Base-by-base conservation (phyloP, 2,797 vertebrate species). In the Melanotaenia trifasciata region DNA sequence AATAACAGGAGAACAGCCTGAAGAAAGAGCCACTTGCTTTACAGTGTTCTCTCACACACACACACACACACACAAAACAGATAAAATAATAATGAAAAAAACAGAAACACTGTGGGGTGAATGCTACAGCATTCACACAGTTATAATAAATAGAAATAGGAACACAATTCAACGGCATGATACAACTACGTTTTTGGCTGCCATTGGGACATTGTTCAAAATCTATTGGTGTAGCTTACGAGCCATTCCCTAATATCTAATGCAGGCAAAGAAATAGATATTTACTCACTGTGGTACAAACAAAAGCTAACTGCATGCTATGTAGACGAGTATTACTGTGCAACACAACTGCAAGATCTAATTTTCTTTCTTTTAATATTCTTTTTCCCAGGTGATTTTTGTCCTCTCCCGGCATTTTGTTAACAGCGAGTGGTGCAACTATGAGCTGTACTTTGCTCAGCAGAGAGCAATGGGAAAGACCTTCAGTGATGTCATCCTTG, bases 381-480 rank as follows among this genome's bases (percentile, higher is more conserved):
- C 72, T 35, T 32, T 18, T 85, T 43, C 60, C 38, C 58, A 95
- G 95, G 88, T 95, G 3, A 94, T 97, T 68, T 96, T 97, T 7
- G 79, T 97, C 54, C 91, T 97, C 50, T 96, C 96, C 0, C 92
- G 62, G 16, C 89, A 95, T 84, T 97, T 96, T 4, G 93, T 97
- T 0, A 95, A 97, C 92, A 97, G 96, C 2, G 95, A 97, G 59
- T 97, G 96, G 96, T 97, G 96, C 88, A 97, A 96, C 90, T 96
- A 96, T 0, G 96, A 97, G 88, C 93, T 96, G 30, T 97, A 96
- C 91, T 97, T 97, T 1, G 93, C 96, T 36, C 96, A 97, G 85
- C 96, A 97, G 80, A 92, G 95, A 54, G 91, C 95, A 0, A 94
- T 96, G 73, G 95, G 95, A 3, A 94, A 95, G 81, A 92, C 90